These are phyloP conservation scores for Pterois miles DNA, from an alignment of 2,797 vertebrate species.

Conservation along the genomic window DNA sequence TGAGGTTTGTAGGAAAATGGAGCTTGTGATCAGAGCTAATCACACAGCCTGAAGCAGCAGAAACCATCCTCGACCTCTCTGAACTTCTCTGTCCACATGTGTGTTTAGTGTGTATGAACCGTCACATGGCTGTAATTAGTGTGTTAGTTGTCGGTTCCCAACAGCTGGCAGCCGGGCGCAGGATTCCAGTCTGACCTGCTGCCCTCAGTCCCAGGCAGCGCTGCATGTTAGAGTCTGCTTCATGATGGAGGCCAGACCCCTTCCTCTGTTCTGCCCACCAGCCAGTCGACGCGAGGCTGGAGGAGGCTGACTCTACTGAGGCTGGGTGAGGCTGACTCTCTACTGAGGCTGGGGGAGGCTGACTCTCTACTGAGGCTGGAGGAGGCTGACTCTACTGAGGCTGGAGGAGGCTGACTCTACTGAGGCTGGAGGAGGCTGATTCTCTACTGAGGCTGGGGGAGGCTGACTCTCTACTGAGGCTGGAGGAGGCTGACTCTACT, in stretches of 20 bases:
- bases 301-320: too few species aligned
- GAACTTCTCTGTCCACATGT: too few species aligned
- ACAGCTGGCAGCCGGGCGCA: constrained; percentile 37
- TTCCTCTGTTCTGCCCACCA: constrained; percentile 1
- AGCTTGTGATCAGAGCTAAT: background rate
- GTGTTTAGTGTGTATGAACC: constrained; percentile 13
- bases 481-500: too few species aligned
- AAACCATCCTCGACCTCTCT: too few species aligned
- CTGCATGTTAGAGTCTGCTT: background rate
- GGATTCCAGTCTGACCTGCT: constrained; percentile 6
- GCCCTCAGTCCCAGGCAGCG: constrained; percentile 1
- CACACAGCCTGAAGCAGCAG: too few species aligned
- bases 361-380: constrained; percentile 39
- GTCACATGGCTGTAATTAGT: constrained; percentile 34
- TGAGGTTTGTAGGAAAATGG: too few species aligned
- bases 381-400: too few species aligned
- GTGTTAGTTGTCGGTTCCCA: background rate
- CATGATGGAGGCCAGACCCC: background rate
- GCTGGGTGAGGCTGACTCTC: too few species aligned
- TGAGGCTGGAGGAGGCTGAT: too few species aligned
- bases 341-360: background rate
- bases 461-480: too few species aligned
- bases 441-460: too few species aligned
- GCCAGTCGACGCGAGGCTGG: background rate
- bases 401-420: too few species aligned